A percentile compares a stretch with the other conserved stretches of the same genome.
Evolutionary conservation across 2,797 vertebrate genomes (phyloP).

Genomic region (Esox masquinongy): DNA sequence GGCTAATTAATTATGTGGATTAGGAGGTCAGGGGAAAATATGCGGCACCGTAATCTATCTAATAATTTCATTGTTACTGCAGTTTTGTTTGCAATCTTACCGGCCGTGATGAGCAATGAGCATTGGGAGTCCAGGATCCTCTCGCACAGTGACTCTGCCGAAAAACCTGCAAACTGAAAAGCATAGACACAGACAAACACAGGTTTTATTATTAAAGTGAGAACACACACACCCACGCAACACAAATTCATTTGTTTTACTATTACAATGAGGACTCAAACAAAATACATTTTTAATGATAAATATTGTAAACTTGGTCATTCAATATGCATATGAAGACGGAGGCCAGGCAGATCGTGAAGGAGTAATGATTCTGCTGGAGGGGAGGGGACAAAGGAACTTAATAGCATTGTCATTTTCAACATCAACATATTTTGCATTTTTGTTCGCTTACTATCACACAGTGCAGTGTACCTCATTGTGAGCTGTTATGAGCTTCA

Average conservation of each 20-base stretch:
- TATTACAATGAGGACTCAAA: not conserved
- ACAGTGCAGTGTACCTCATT: too few relatives aligned
- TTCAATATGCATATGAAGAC: too few relatives aligned
- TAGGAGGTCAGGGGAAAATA: conserved; percentile 6
- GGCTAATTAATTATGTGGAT: not conserved
- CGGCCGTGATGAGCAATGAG: conserved; percentile 90
- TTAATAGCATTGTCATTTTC: too few relatives aligned
- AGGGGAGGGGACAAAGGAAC: too few relatives aligned
- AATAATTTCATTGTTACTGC: conserved; percentile 35
- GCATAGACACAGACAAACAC: not conserved
- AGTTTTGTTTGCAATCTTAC: conserved; percentile 66
- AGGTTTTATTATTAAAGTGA: not conserved
- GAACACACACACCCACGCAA: conserved; percentile 18
- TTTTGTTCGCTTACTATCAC: too few relatives aligned
- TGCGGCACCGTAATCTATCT: conserved; percentile 43
- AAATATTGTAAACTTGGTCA: too few relatives aligned
- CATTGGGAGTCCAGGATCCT: conserved; percentile 90
- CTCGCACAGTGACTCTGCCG: conserved; percentile 92
- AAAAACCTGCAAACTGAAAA: conserved; percentile 95
- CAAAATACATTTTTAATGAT: too few relatives aligned
- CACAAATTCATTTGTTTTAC: not conserved
- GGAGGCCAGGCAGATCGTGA: too few relatives aligned
- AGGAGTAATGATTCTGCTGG: too few relatives aligned
- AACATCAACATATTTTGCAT: too few relatives aligned
- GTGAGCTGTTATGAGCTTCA: too few relatives aligned